phyloP scores from a whole-genome alignment of 2,113 vertebrate genomes.

The Heteronetta atricapilla region DNA sequence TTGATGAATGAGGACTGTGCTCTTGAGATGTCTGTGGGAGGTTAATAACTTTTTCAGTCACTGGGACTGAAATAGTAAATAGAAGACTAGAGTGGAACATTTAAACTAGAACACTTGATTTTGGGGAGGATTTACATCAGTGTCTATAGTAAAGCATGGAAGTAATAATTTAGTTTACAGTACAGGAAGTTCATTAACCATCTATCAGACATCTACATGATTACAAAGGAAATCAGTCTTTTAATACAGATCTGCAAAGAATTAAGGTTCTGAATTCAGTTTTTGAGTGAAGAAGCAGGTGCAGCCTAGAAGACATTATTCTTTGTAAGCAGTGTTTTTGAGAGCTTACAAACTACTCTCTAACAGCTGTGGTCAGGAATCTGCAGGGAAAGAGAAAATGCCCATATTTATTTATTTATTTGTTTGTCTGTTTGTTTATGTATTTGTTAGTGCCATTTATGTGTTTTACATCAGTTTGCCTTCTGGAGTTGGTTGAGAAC shows the following conservation, averaged over 20 bases:
- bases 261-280: background rate
- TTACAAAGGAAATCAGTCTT: background rate
- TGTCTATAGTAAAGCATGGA: background rate
- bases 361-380: background rate
- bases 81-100: background rate
- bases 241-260: background rate
- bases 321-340: background rate
- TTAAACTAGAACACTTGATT: background rate
- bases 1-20: constrained; percentile 43
- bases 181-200: background rate
- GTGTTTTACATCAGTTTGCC: background rate
- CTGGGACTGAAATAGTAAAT: constrained; percentile 12
- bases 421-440: too few species aligned
- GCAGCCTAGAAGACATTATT: background rate
- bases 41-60: constrained; percentile 55
- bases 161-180: background rate
- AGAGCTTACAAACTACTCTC: background rate
- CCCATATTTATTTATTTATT: too few species aligned
- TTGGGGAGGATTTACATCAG: background rate
- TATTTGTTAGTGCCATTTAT: background rate
- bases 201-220: background rate
- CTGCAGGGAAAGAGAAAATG: background rate
- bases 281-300: background rate
- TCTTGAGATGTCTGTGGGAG: constrained; percentile 32
- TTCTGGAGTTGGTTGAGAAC: background rate